These are phyloP conservation scores for Hirudinaria manillensis DNA, from an alignment of 2,888 invertebrate genomes.

Conservation along the genomic window DNA sequence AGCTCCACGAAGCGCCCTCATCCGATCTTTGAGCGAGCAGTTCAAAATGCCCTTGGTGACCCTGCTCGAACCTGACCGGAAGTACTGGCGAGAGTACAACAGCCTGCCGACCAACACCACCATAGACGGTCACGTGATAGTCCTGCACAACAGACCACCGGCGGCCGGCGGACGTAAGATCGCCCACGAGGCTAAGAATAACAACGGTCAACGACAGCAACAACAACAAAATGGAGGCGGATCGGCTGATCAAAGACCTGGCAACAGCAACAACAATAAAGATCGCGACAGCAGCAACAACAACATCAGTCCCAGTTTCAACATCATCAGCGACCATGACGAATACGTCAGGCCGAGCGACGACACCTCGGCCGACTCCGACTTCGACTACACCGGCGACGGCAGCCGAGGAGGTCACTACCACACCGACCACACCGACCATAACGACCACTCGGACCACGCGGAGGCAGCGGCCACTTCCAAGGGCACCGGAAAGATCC, in stretches of 20 bases:
- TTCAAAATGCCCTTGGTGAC: slow-evolving; percentile 25
- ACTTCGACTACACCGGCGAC: background rate
- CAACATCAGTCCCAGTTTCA: background rate
- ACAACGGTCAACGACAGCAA: background rate
- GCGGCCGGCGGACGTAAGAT: background rate
- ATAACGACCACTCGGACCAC: background rate
- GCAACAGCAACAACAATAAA: slow-evolving; percentile 4
- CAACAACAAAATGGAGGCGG: slow-evolving; percentile 8
- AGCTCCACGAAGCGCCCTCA: background rate
- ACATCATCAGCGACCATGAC: slow-evolving; percentile 18
- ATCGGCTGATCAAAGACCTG: background rate
- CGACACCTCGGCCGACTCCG: background rate
- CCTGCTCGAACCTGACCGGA: background rate
- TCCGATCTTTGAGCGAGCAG: slow-evolving; percentile 12
- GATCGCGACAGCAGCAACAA: slow-evolving; percentile 14
- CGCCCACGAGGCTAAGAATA: too few species aligned
- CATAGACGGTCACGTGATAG: background rate
- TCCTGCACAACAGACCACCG: background rate
- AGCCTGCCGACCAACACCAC: background rate
- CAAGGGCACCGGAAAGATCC: background rate
- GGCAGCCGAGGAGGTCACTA: background rate
- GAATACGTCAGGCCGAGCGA: slow-evolving; percentile 10
- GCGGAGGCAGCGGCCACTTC: background rate
- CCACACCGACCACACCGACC: background rate
- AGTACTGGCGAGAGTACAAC: slow-evolving; percentile 11